A percentile compares a stretch with the other conserved stretches of the same genome.
phyloP scores from a whole-genome alignment of 2,888 invertebrate genomes.

The Scaptomyza parva region DNA sequence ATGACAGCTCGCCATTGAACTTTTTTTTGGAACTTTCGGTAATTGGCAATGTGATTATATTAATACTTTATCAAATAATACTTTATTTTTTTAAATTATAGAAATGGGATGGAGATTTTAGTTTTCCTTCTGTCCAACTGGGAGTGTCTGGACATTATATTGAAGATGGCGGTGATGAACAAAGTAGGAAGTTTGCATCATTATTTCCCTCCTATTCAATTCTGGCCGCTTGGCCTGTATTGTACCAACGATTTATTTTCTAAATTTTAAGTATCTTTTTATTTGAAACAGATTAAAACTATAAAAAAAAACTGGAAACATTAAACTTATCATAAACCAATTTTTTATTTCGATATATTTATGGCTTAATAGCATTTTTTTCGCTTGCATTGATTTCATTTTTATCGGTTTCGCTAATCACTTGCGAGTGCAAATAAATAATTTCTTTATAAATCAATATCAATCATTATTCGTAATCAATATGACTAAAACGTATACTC shows the following conservation, averaged over 20 bases:
- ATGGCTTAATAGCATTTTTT: neutral
- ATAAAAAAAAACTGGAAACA: neutral
- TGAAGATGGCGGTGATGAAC: slow-evolving; percentile 83
- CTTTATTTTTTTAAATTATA: slow-evolving; percentile 1
- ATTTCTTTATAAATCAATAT: neutral
- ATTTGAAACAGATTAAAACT: neutral
- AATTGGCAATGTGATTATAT: neutral
- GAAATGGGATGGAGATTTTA: slow-evolving; percentile 60
- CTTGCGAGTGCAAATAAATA: neutral
- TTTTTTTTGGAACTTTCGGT: slow-evolving; percentile 57
- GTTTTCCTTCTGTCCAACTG: slow-evolving; percentile 81
- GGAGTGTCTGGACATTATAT: slow-evolving; percentile 85
- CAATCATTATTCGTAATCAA: neutral
- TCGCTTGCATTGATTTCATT: neutral
- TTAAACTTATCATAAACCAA: neutral
- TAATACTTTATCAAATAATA: neutral
- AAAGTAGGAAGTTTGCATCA: slow-evolving; percentile 83
- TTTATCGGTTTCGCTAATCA: no score
- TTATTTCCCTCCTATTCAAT: slow-evolving; percentile 85
- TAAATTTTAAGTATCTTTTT: no score
- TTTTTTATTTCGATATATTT: neutral
- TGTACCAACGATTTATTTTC: slow-evolving; percentile 81
- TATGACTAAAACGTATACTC: no score
- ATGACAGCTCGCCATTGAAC: slow-evolving; percentile 5
- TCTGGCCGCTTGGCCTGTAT: slow-evolving; percentile 85